phyloP scores from a whole-genome alignment of 2,888 invertebrate genomes.

The Mactromeris polynyma region DNA sequence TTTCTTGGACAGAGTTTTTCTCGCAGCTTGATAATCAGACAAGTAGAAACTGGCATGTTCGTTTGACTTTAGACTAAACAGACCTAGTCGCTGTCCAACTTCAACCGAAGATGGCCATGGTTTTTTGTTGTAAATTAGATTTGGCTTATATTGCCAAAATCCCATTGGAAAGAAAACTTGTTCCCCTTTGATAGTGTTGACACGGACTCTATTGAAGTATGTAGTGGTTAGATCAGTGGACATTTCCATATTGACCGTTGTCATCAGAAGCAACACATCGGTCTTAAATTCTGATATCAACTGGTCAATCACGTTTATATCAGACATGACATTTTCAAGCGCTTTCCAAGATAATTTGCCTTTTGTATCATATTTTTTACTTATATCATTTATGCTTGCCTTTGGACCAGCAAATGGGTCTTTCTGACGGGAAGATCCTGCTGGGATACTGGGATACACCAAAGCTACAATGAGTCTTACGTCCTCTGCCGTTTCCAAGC shows the following conservation, averaged over 20 bases:
- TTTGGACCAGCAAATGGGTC: constrained; percentile 91
- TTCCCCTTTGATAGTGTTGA: constrained; percentile 96
- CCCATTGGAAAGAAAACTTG: constrained; percentile 97
- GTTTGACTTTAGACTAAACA: constrained; percentile 92
- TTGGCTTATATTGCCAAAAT: constrained; percentile 95
- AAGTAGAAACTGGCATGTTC: constrained; percentile 94
- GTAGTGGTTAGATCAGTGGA: constrained; percentile 74
- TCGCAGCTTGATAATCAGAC: constrained; percentile 91
- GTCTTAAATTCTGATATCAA: constrained; percentile 91
- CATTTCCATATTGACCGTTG: constrained; percentile 83
- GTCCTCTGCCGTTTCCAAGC: constrained; percentile 93
- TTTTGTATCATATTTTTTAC: constrained; percentile 90
- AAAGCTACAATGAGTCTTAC: constrained; percentile 92
- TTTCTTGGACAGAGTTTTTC: constrained; percentile 89
- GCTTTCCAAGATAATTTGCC: constrained; percentile 89
- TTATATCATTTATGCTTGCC: constrained; percentile 90
- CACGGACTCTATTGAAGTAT: constrained; percentile 96
- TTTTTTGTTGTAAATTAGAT: constrained; percentile 85
- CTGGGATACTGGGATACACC: constrained; percentile 86
- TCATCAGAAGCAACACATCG: constrained; percentile 88
- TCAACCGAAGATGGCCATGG: constrained; percentile 84
- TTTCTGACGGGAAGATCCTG: constrained; percentile 79
- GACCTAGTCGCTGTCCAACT: constrained; percentile 89
- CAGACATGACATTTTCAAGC: constrained; percentile 79
- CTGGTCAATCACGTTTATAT: constrained; percentile 91